Evolutionary conservation across 2,888 invertebrate genomes (phyloP).

Genomic region (Plusia festucae): DNA sequence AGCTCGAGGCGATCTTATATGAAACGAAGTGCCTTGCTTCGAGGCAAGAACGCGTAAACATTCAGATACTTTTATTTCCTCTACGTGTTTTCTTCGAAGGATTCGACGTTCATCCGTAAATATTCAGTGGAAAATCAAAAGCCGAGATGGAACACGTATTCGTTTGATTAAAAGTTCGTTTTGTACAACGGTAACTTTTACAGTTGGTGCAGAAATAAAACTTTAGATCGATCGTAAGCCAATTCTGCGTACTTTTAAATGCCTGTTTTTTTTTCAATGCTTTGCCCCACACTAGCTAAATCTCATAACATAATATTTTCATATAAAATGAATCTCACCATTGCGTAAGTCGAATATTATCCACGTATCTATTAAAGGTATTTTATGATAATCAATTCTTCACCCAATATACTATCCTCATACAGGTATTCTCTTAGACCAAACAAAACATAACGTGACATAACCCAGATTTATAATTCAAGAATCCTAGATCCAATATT

Average conservation of each 20-base stretch:
- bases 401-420: too few relatives aligned
- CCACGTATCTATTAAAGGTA: too few relatives aligned
- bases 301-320: too few relatives aligned
- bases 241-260: neutral
- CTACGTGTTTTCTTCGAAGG: neutral
- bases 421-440: too few relatives aligned
- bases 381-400: too few relatives aligned
- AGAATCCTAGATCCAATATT: too few relatives aligned
- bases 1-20: neutral
- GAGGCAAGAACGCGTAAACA: neutral
- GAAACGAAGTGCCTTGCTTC: neutral
- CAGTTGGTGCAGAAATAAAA: neutral
- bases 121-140: conserved; percentile 5
- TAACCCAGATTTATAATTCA: too few relatives aligned
- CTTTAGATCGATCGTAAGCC: neutral
- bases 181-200: conserved; percentile 3
- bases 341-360: too few relatives aligned
- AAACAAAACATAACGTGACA: too few relatives aligned
- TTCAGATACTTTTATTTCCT: neutral
- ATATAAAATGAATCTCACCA: too few relatives aligned
- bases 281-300: neutral
- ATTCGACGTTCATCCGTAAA: neutral
- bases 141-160: conserved; percentile 1
- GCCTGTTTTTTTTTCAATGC: neutral
- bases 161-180: conserved; percentile 6